Percentiles rank a stretch among this genome's conserved stretches.
Evolutionary conservation across 2,888 invertebrate species (phyloP).

Genomic region (Cordylochernes scorpioides): DNA sequence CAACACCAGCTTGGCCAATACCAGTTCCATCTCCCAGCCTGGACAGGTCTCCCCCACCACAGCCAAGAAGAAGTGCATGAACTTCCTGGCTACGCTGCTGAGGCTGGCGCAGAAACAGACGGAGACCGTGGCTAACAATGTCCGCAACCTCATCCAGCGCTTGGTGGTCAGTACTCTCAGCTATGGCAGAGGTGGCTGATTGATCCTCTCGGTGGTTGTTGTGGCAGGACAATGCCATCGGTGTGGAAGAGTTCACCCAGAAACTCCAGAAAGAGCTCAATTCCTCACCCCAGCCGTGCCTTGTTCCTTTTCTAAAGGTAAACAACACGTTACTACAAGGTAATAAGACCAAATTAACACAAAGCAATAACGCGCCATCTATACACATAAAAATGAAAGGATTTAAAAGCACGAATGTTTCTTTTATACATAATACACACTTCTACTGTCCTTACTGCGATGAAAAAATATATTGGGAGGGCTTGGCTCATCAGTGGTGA

Average conservation of each 20-base stretch:
- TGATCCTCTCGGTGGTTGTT: too few species aligned
- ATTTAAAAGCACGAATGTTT: neutral
- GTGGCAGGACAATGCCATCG: constrained; percentile 46
- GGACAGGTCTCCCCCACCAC: constrained; percentile 36
- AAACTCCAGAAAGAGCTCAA: constrained; percentile 73
- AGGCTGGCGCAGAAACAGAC: constrained; percentile 86
- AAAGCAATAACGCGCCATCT: neutral
- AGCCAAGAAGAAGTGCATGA: constrained; percentile 90
- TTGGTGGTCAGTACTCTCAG: constrained; percentile 38
- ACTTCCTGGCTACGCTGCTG: constrained; percentile 80
- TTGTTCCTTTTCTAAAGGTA: constrained; percentile 86
- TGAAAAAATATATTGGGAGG: too few species aligned
- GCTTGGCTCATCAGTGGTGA: too few species aligned
- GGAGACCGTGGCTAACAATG: constrained; percentile 66
- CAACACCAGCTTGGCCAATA: too few species aligned
- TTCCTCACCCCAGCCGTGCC: constrained; percentile 90
- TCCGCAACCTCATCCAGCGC: constrained; percentile 76
- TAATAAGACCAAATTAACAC: neutral
- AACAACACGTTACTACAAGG: constrained; percentile 3
- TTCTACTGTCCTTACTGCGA: too few species aligned
- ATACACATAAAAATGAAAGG: neutral
- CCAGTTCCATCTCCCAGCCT: too few species aligned
- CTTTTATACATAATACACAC: too few species aligned
- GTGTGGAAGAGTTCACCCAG: constrained; percentile 87
- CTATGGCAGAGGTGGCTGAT: too few species aligned